Evolutionary conservation across 2,888 invertebrate genomes (phyloP).

Genomic region (Euclidia mi): DNA sequence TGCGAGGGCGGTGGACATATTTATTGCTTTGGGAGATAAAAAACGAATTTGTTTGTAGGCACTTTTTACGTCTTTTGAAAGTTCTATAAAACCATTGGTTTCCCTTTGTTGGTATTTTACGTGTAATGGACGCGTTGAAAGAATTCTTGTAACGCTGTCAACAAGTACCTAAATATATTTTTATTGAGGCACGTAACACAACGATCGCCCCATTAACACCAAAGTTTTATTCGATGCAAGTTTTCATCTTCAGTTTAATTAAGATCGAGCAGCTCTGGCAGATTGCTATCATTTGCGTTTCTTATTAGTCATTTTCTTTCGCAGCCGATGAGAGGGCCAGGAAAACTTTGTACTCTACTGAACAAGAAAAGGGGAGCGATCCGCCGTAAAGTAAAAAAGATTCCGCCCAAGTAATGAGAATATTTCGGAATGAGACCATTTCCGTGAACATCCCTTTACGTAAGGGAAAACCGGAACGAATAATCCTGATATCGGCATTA

Average conservation of each 20-base stretch:
- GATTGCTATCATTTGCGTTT: slow-evolving; percentile 82
- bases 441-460: slow-evolving; percentile 67
- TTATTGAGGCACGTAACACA: slow-evolving; percentile 40
- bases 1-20: slow-evolving; percentile 82
- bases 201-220: slow-evolving; percentile 35
- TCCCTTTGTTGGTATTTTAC: slow-evolving; percentile 61
- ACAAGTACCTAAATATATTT: slow-evolving; percentile 53
- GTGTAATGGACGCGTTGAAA: slow-evolving; percentile 67
- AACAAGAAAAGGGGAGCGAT: slow-evolving; percentile 75
- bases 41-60: slow-evolving; percentile 67
- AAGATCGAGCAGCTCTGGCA: slow-evolving; percentile 67
- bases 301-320: slow-evolving; percentile 82
- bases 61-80: slow-evolving; percentile 74
- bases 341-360: slow-evolving; percentile 78
- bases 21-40: slow-evolving; percentile 81
- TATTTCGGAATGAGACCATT: slow-evolving; percentile 76
- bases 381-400: slow-evolving; percentile 79
- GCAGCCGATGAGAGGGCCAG: slow-evolving; percentile 69
- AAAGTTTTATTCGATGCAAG: slow-evolving; percentile 53
- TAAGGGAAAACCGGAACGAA: slow-evolving; percentile 64
- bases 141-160: slow-evolving; percentile 74
- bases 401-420: slow-evolving; percentile 82
- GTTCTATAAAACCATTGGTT: slow-evolving; percentile 64
- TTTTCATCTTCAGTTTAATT: slow-evolving; percentile 77
- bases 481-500: slow-evolving; percentile 72